Evolutionary conservation across 2,888 invertebrate genomes (phyloP), one percentile per base, ranked within the genome.

Genomic region (Panorpa germanica): DNA sequence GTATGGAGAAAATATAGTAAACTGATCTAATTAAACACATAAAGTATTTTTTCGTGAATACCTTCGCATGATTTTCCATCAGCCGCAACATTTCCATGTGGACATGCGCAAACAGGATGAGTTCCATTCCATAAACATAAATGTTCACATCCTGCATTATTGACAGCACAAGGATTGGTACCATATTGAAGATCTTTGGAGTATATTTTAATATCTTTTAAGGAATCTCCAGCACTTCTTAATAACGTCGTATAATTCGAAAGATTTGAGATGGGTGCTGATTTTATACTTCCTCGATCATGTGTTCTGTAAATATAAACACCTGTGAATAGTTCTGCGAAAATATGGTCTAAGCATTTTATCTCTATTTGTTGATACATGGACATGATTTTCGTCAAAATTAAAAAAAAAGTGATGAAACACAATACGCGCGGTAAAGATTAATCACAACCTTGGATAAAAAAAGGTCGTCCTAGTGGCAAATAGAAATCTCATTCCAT

Each of bases 121-220:
- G 58, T 62, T 8, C 77, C 80, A 46, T 70, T 69, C 47, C 56
- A 73, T 32, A 88, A 61, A 46, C 88, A 88, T 35, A 90, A 58
- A 44, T 81, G 76, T 40, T 66, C 65, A 54, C 85, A 88, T 16
- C 70, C 73, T 2, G 73, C 76, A 47, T 77, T 76, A 37, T 65
- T 57, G 42, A 36, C 43, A 7, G 58, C 58, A 49, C 77, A 83
- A 1, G 63, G 54, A 52, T 80, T 81, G 9, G 53, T 59, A 14
- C 68, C 65, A 31, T 48, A 49, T 43, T 69, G 66, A 35, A 58
- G 54, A 9, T 52, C 48, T 34, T 55, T 57, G 1, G 67, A 65
- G 40, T 63, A 67, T 14, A 75, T 59, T 44, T 69, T 62, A 24
- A 81, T 53, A 42, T 77, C 80, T 47, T 70, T 73, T 21, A 81